Conservation (phyloP, 2,888 invertebrate genomes). For the Panorpa germanica region DNA sequence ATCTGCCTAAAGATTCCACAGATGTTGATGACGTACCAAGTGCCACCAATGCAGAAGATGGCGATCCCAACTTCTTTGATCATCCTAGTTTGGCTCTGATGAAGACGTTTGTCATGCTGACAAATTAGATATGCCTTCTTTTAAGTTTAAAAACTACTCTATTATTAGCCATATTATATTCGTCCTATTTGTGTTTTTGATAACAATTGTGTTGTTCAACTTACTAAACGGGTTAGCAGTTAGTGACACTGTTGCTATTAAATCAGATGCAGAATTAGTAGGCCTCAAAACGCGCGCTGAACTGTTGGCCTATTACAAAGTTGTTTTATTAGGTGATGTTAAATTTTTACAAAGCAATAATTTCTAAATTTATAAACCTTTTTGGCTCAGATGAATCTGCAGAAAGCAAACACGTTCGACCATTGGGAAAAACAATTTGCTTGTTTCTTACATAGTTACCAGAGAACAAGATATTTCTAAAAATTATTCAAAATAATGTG, state of each 20-base stretch:
- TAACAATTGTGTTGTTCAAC: constrained; percentile 68
- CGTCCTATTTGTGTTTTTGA: constrained; percentile 61
- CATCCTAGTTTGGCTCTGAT: constrained; percentile 54
- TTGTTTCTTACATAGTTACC: constrained; percentile 47
- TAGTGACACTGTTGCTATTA: constrained; percentile 57
- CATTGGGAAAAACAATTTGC: constrained; percentile 36
- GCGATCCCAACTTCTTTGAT: constrained; percentile 45
- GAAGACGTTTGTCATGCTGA: constrained; percentile 72
- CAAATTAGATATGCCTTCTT: constrained; percentile 65
- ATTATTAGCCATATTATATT: constrained; percentile 56
- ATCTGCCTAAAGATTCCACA: no score
- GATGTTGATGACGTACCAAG: constrained; percentile 19
- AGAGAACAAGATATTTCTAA: constrained; percentile 39
- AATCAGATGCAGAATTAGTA: constrained; percentile 60
- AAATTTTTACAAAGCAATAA: constrained; percentile 23
- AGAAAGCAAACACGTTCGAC: constrained; percentile 24
- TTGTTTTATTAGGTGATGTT: constrained; percentile 40
- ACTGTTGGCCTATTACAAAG: constrained; percentile 55
- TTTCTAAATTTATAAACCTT: constrained; percentile 22
- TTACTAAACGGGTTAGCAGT: constrained; percentile 71
- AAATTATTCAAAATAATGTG: constrained; percentile 41
- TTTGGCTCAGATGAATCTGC: constrained; percentile 13
- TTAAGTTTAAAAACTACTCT: constrained; percentile 49
- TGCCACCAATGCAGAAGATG: constrained; percentile 24
- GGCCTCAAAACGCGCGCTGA: constrained; percentile 53